Conservation (phyloP, 2,797 vertebrate genomes). For the Dipus sagitta region DNA sequence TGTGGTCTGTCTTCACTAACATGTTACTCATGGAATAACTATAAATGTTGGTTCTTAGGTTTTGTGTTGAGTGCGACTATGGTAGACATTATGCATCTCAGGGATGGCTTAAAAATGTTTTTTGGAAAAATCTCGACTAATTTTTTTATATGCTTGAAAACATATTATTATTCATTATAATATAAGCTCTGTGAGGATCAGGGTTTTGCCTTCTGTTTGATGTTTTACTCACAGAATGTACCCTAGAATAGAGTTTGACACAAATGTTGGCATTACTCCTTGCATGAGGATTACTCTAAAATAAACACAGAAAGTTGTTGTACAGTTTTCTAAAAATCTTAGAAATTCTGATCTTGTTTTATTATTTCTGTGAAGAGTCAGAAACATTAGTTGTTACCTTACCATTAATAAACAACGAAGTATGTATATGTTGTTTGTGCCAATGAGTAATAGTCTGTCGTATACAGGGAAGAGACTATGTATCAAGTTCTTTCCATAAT, state of each 20-base stretch:
- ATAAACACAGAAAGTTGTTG: background rate
- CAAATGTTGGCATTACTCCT: background rate
- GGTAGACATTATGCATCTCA: slow-evolving; percentile 2
- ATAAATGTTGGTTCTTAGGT: background rate
- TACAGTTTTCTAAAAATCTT: background rate
- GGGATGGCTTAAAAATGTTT: background rate
- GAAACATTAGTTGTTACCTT: background rate
- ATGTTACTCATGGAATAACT: background rate
- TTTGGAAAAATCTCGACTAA: background rate
- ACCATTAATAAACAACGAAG: background rate
- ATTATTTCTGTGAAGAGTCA: background rate
- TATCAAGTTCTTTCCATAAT: background rate
- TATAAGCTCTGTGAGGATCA: background rate
- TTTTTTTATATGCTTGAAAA: background rate
- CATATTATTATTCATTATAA: slow-evolving; percentile 21
- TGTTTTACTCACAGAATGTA: background rate
- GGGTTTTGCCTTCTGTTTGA: background rate
- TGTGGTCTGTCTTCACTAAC: background rate
- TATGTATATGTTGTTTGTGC: background rate
- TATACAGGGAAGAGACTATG: background rate
- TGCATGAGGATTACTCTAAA: background rate
- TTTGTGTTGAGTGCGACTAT: background rate
- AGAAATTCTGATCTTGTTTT: background rate
- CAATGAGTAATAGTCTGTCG: background rate
- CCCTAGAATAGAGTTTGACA: background rate